Conservation (phyloP, 2,113 vertebrate species). For the Cyphomyrus discorhynchus region DNA sequence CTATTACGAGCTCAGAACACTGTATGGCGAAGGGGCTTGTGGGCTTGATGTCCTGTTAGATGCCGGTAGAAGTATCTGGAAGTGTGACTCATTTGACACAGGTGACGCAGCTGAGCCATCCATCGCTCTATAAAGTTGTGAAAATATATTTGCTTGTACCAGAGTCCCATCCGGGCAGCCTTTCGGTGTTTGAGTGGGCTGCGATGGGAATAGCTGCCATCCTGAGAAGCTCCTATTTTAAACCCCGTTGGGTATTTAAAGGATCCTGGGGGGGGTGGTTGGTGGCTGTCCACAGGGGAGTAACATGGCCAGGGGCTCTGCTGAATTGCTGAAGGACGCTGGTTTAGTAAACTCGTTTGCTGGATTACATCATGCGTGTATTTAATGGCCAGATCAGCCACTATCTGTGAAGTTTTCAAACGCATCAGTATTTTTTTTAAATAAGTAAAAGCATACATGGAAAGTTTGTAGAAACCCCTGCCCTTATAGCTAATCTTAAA, state of each 20-base stretch:
- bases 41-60: background rate
- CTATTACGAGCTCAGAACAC: background rate
- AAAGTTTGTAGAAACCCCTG: background rate
- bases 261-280: background rate
- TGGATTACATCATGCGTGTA: background rate
- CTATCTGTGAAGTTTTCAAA: background rate
- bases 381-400: background rate
- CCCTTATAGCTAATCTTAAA: background rate
- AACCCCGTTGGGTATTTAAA: conserved; percentile 5
- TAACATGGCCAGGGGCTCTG: background rate
- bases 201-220: background rate
- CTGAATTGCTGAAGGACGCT: background rate
- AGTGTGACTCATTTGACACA: background rate
- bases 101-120: background rate
- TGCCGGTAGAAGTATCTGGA: background rate
- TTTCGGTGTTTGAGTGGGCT: background rate
- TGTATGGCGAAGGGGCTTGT: background rate
- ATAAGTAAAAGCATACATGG: background rate
- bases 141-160: background rate
- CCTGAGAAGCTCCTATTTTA: conserved; percentile 2
- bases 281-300: background rate
- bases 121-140: background rate
- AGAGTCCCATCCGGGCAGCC: background rate
- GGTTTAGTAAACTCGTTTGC: background rate
- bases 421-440: background rate